Base-by-base conservation (phyloP, 2,113 vertebrate species). In the Sakesphorus luctuosus region DNA sequence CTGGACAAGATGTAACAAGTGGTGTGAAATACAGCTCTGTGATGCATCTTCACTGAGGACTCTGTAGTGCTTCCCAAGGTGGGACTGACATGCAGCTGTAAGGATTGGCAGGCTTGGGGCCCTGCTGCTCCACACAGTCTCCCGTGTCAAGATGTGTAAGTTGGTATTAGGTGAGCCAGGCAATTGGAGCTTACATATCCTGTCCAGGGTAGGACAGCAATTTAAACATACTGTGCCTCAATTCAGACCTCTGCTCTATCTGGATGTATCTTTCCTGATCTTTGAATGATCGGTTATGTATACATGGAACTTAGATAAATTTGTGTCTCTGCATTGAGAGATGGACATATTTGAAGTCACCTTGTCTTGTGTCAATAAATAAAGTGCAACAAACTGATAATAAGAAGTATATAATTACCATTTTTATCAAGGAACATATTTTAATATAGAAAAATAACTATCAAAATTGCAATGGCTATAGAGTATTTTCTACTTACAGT, bases 401-500 rank as follows among this genome's bases (percentile, higher is more conserved):
- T 63, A 46, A 85, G 83, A 49, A 96, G 38, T 93, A 93, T 80
- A 87, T 92, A 90, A 95, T 74, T 72, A 94, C 95, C 76, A 13
- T 97, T 98, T 96, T 97, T 97, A 97, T 94, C 61, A 90, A 94
- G 94, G 82, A 96, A 68, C 83, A 43, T 97, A 97, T 97, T 98
- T 98, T 98, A 97, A 89, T 96, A 98, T 90, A 93, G 93, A 97
- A 96, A 93, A 84, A 77, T 94, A 97, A 80, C 74, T 88, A 46
- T 81, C 63, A 59, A 93, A 94, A 83, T 88, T 94, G 58, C 90
- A 87, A 73, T 88, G 87, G 36, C 90, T 96, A 69, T 94, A 18
- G 95, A 94, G n/a, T 97, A 94, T 97, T 97, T 98, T 97, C 92
- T 96, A 96, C 89, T 35, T 93, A 61, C 71, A 97, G 61, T 65